These are phyloP conservation scores for Psittacula derbiana DNA, from an alignment of 2,797 vertebrate species.

Conservation along the genomic window DNA sequence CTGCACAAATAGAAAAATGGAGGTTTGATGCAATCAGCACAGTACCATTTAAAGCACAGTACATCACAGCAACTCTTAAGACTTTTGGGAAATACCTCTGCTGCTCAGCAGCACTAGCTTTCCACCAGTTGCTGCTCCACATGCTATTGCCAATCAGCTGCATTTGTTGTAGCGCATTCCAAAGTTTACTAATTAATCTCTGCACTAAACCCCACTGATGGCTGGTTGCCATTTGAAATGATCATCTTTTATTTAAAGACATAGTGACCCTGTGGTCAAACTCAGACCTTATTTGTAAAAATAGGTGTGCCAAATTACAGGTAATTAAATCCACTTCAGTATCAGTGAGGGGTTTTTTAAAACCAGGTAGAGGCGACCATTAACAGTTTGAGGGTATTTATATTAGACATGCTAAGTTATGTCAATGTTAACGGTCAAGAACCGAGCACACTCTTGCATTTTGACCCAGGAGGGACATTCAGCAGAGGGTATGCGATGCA, in stretches of 20 bases:
- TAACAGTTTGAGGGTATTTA: neutral
- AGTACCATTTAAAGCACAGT: constrained; percentile 54
- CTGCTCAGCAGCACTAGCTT: constrained; percentile 66
- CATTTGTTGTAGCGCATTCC: constrained; percentile 77
- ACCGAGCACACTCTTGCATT: neutral
- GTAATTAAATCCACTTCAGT: neutral
- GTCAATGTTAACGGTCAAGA: neutral
- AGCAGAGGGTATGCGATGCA: neutral
- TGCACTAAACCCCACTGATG: constrained; percentile 59
- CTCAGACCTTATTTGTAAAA: neutral
- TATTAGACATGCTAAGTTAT: neutral
- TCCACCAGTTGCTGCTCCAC: constrained; percentile 82
- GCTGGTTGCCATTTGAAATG: constrained; percentile 53
- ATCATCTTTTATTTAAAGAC: constrained; percentile 69
- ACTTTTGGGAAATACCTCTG: constrained; percentile 75
- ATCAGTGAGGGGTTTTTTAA: fast-evolving
- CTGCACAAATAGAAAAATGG: neutral
- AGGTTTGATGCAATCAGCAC: constrained; percentile 48
- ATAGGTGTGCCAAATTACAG: neutral
- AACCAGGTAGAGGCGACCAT: neutral
- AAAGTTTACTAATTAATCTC: constrained; percentile 78
- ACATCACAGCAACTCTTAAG: constrained; percentile 69
- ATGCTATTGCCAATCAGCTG: constrained; percentile 87
- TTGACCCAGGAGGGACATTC: neutral
- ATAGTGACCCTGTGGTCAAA: neutral